Evolutionary conservation across 2,113 vertebrate species (phyloP).

Genomic region (Rhinopomastus cyanomelas): DNA sequence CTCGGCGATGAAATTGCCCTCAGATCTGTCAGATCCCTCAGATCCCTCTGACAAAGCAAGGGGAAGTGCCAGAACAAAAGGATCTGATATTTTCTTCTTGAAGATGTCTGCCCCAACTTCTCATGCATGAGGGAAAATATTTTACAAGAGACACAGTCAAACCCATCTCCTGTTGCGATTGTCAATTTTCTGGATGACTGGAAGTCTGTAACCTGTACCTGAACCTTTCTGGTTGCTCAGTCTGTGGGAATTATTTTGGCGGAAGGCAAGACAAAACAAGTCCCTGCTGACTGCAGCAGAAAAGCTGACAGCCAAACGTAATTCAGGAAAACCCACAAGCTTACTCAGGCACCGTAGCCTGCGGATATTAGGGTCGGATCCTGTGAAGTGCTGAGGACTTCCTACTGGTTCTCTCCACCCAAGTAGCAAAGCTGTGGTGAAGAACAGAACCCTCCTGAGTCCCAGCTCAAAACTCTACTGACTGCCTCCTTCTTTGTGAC

Average conservation of each 20-base stretch:
- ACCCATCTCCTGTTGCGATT: conserved; percentile 1
- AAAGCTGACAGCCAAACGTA: conserved; percentile 49
- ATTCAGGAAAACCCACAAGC: conserved; percentile 61
- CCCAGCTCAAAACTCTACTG: not conserved
- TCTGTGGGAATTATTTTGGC: conserved; percentile 67
- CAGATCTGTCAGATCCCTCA: not conserved
- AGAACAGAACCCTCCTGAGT: not conserved
- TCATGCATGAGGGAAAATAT: not conserved
- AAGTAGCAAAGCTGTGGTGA: not conserved
- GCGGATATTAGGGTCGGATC: not conserved
- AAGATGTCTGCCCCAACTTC: not conserved
- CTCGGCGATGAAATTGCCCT: not conserved
- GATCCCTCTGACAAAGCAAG: not conserved
- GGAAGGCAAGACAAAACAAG: conserved; percentile 73
- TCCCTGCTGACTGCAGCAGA: conserved; percentile 45
- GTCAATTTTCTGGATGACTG: conserved; percentile 65
- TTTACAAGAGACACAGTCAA: not conserved
- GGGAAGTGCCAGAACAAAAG: not conserved
- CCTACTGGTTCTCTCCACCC: not conserved
- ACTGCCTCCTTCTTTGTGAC: not conserved
- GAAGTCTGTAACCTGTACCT: conserved; percentile 69
- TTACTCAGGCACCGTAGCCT: not conserved
- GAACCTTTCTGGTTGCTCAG: conserved; percentile 67
- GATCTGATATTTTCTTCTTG: not conserved
- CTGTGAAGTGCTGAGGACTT: not conserved